A percentile compares a stretch with the other conserved stretches of the same genome.
Evolutionary conservation across 2,113 vertebrate genomes (phyloP).

Genomic region (Vulpes vulpes): DNA sequence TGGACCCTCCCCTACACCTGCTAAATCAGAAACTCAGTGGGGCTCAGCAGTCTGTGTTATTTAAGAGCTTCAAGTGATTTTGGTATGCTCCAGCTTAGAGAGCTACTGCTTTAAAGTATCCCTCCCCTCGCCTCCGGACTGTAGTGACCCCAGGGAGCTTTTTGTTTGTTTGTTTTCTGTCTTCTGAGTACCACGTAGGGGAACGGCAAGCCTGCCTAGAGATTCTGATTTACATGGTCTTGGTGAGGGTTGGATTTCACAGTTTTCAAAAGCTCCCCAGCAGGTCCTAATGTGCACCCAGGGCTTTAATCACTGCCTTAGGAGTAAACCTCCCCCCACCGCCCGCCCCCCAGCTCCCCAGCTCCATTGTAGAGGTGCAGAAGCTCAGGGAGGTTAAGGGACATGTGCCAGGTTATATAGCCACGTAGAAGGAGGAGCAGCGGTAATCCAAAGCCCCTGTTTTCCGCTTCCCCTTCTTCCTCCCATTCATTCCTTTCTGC

Average conservation of each 20-base stretch:
- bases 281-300: background rate
- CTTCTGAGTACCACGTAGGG: background rate
- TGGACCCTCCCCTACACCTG: background rate
- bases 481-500: background rate
- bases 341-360: no score
- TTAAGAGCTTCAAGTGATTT: background rate
- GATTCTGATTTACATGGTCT: background rate
- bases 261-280: background rate
- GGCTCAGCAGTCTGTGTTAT: background rate
- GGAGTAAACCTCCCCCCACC: background rate
- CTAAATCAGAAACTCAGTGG: background rate
- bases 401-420: no score
- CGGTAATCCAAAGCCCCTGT: background rate
- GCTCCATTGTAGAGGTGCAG: background rate
- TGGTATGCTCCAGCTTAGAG: background rate
- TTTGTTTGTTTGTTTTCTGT: no score
- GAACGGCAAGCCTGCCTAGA: background rate
- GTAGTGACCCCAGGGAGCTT: background rate
- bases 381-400: background rate
- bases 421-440: background rate
- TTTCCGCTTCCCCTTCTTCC: background rate
- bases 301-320: background rate
- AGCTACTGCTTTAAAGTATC: background rate
- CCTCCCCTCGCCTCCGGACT: fast-evolving
- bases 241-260: background rate